Conservation (phyloP, 2,113 vertebrate species). For the Butorides virescens region DNA sequence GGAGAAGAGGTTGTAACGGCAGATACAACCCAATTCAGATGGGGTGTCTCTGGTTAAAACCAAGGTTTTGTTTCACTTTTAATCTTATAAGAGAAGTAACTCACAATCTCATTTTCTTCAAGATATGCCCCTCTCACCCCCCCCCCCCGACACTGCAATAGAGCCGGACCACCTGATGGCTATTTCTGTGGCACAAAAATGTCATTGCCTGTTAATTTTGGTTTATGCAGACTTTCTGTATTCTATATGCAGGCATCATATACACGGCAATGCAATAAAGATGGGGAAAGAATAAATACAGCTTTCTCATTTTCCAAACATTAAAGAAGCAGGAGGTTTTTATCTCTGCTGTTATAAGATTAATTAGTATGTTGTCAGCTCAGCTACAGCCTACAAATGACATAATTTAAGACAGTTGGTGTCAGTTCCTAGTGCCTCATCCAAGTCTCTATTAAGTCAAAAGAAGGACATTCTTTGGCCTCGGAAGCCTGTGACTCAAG, state of each 20-base stretch:
- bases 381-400: neutral
- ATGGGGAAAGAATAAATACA: neutral
- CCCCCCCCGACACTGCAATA: neutral
- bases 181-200: neutral
- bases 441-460: neutral
- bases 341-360: neutral
- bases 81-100: neutral
- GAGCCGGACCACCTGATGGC: neutral
- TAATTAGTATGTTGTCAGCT: conserved; percentile 33
- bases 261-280: neutral
- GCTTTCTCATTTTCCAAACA: neutral
- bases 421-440: neutral
- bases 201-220: neutral
- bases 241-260: neutral
- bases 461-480: neutral
- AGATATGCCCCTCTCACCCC: no score
- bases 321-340: neutral
- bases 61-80: neutral
- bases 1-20: neutral
- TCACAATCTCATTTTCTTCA: neutral
- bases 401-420: neutral
- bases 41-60: neutral
- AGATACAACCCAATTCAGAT: neutral
- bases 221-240: neutral
- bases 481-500: neutral